These are phyloP conservation scores for Lampris megalopsis DNA, from an alignment of 2,113 vertebrate genomes.

Conservation along the genomic window DNA sequence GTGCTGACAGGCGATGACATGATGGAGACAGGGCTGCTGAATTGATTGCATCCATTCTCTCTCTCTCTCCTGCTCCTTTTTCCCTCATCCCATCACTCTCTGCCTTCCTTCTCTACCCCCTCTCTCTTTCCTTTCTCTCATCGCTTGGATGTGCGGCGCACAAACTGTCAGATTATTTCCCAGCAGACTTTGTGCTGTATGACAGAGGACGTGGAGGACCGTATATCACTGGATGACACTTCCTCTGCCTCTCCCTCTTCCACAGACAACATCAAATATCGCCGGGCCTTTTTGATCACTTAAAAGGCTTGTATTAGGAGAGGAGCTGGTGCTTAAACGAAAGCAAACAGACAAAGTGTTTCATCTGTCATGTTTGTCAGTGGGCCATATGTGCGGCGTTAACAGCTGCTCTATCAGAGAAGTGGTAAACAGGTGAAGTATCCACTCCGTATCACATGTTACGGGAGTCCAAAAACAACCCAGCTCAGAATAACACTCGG, in stretches of 20 bases:
- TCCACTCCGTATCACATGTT: conserved; percentile 32
- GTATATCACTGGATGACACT: conserved; percentile 75
- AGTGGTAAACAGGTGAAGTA: conserved; percentile 45
- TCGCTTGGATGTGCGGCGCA: conserved; percentile 66
- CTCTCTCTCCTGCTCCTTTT: conserved; percentile 45
- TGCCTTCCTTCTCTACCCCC: conserved; percentile 35
- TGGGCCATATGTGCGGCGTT: conserved; percentile 66
- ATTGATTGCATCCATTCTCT: conserved; percentile 74
- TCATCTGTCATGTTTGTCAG: conserved; percentile 75
- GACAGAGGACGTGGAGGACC: conserved; percentile 69
- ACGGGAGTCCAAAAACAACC: conserved; percentile 22
- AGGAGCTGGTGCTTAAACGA: conserved; percentile 69
- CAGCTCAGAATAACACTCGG: background rate
- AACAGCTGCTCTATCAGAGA: conserved; percentile 61
- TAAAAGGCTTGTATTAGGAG: conserved; percentile 75
- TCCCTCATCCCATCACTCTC: conserved; percentile 59
- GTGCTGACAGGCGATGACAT: conserved; percentile 79
- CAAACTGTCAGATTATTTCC: conserved; percentile 82
- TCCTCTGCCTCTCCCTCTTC: conserved; percentile 43
- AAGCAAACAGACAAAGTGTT: conserved; percentile 74
- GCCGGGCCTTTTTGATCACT: conserved; percentile 77
- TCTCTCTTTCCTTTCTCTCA: conserved; percentile 24
- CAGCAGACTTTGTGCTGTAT: conserved; percentile 73
- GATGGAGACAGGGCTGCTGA: conserved; percentile 69
- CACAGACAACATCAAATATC: conserved; percentile 78